These are phyloP conservation scores for Solenopsis invicta DNA, from an alignment of 1,140 invertebrate species.

Conservation along the genomic window DNA sequence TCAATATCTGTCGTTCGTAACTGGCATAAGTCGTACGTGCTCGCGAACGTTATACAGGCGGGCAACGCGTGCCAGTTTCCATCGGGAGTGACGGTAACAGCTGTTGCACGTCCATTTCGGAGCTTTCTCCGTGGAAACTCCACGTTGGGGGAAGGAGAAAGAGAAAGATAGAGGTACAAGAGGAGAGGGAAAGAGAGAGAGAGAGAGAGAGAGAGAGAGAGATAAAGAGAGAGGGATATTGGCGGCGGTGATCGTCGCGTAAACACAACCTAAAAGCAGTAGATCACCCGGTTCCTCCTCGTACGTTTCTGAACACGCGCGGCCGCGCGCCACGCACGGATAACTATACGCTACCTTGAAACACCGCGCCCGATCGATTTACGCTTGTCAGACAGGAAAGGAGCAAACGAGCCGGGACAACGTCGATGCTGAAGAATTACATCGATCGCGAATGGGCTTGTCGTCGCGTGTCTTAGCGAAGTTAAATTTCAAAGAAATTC, in stretches of 20 bases:
- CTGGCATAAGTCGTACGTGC: slow-evolving; percentile 77
- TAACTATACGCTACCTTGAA: slow-evolving; percentile 60
- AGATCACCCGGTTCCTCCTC: slow-evolving; percentile 74
- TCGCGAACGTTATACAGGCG: slow-evolving; percentile 71
- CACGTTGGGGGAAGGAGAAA: background rate
- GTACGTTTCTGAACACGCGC: slow-evolving; percentile 71
- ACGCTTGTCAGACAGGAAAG: slow-evolving; percentile 54
- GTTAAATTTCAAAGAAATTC: background rate
- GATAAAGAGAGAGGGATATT: slow-evolving; percentile 57
- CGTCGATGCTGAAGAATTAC: slow-evolving; percentile 3
- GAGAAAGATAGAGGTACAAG: background rate
- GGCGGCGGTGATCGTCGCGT: slow-evolving; percentile 76
- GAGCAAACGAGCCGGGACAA: slow-evolving; percentile 36
- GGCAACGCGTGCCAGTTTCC: slow-evolving; percentile 77
- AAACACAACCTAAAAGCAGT: slow-evolving; percentile 77
- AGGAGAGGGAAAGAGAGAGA: background rate
- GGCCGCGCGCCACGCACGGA: slow-evolving; percentile 48
- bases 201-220: background rate
- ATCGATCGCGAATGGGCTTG: slow-evolving; percentile 20
- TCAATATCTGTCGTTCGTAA: slow-evolving; percentile 75
- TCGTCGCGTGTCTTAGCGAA: slow-evolving; percentile 21
- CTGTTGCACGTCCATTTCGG: slow-evolving; percentile 77
- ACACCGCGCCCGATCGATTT: slow-evolving; percentile 72
- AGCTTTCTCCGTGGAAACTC: slow-evolving; percentile 74
- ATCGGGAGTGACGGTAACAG: slow-evolving; percentile 77